Evolutionary conservation across 2,888 invertebrate species (phyloP).

Genomic region (Leuctra nigra): DNA sequence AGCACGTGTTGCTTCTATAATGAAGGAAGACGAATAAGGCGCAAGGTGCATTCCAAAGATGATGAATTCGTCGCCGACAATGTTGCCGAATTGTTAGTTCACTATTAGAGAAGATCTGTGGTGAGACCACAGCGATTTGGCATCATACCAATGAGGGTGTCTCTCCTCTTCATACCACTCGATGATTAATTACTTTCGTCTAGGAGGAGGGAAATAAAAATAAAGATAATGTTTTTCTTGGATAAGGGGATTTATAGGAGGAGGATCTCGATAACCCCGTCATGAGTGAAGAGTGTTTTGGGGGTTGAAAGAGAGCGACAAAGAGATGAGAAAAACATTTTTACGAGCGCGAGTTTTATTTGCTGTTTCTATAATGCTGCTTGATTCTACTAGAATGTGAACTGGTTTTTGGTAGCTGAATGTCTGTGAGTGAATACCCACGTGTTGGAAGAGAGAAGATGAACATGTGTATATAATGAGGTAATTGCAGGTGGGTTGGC

Average conservation of each 20-base stretch:
- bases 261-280: background rate
- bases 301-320: background rate
- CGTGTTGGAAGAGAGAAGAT: too few species aligned
- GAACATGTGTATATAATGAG: too few species aligned
- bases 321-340: too few species aligned
- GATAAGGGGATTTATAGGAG: background rate
- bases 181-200: slow-evolving; percentile 10
- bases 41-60: slow-evolving; percentile 22
- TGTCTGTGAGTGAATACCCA: too few species aligned
- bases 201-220: slow-evolving; percentile 4
- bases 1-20: slow-evolving; percentile 23
- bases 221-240: slow-evolving; percentile 12
- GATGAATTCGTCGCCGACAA: slow-evolving; percentile 16
- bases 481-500: too few species aligned
- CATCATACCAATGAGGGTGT: background rate
- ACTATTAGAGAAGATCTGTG: background rate
- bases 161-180: too few species aligned
- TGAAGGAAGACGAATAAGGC: slow-evolving; percentile 21
- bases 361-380: too few species aligned
- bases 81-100: slow-evolving; percentile 18
- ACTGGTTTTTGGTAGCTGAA: too few species aligned
- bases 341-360: too few species aligned
- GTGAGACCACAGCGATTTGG: background rate
- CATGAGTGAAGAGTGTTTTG: too few species aligned
- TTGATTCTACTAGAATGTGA: too few species aligned